phyloP scores from a whole-genome alignment of 1,140 invertebrate species.

The Drosophila santomea region DNA sequence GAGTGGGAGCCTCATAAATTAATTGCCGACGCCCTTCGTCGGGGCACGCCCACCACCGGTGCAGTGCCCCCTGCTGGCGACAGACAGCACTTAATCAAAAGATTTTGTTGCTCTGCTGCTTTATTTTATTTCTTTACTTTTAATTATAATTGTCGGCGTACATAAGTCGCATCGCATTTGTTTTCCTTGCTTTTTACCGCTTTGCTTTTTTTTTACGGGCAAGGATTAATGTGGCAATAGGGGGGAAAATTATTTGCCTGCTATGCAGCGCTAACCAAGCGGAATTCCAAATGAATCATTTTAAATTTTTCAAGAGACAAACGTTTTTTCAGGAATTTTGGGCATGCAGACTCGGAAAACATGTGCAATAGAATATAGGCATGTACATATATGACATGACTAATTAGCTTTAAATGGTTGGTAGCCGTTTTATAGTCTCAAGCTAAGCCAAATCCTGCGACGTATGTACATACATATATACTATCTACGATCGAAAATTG shows the following conservation, averaged over 20 bases:
- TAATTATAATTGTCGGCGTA: conserved; percentile 39
- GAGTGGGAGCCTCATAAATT: conserved; percentile 69
- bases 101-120: conserved; percentile 25
- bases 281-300: conserved; percentile 14
- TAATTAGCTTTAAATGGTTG: neutral
- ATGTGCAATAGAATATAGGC: no score
- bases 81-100: conserved; percentile 72
- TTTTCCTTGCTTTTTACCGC: neutral
- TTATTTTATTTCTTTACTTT: neutral
- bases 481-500: neutral
- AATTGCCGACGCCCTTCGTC: conserved; percentile 65
- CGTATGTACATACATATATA: neutral
- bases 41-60: conserved; percentile 41
- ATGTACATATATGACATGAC: no score
- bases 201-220: neutral
- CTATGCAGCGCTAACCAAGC: conserved; percentile 9
- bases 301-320: neutral
- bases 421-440: no score
- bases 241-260: neutral
- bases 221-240: conserved; percentile 1
- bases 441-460: no score
- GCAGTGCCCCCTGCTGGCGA: conserved; percentile 6
- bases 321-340: neutral
- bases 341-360: neutral
- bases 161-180: conserved; percentile 45